Conservation (phyloP, 2,888 invertebrate species). For the Phortica magna region DNA sequence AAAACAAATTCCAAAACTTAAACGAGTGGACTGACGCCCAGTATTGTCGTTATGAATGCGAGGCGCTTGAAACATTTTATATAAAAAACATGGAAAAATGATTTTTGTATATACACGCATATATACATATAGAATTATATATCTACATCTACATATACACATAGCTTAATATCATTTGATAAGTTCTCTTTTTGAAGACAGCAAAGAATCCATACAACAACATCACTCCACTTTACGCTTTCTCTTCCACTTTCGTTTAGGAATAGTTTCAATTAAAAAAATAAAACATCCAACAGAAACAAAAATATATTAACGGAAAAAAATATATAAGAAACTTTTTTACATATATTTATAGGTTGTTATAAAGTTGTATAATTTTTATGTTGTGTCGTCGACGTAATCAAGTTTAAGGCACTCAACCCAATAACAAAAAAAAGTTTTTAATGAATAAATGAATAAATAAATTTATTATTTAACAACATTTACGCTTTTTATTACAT, state of each 20-base stretch:
- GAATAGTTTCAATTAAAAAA: conserved; percentile 51
- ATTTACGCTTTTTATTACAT: not conserved
- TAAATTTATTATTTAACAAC: not conserved
- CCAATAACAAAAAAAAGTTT: not conserved
- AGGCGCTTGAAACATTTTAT: conserved; percentile 46
- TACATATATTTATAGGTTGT: conserved; percentile 71
- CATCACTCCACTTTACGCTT: conserved; percentile 1
- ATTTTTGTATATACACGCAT: conserved; percentile 33
- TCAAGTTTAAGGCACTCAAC: not conserved
- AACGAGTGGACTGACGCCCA: conserved; percentile 53
- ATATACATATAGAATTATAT: conserved; percentile 36
- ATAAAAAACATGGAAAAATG: conserved; percentile 42
- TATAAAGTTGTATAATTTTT: conserved; percentile 60
- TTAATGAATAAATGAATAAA: conserved; percentile 10
- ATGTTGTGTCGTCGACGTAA: conserved; percentile 41
- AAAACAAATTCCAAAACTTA: conserved; percentile 42
- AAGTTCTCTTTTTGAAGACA: not conserved
- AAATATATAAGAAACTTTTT: conserved; percentile 48
- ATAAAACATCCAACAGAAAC: not conserved
- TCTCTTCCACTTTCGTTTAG: conserved; percentile 34
- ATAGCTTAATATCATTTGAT: conserved; percentile 17
- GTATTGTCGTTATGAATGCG: conserved; percentile 5
- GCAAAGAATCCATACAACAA: not conserved
- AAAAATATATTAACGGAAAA: not conserved
- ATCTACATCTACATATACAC: conserved; percentile 44